Conservation (phyloP, 1,140 invertebrate genomes). For the Penaeus vannamei region DNA sequence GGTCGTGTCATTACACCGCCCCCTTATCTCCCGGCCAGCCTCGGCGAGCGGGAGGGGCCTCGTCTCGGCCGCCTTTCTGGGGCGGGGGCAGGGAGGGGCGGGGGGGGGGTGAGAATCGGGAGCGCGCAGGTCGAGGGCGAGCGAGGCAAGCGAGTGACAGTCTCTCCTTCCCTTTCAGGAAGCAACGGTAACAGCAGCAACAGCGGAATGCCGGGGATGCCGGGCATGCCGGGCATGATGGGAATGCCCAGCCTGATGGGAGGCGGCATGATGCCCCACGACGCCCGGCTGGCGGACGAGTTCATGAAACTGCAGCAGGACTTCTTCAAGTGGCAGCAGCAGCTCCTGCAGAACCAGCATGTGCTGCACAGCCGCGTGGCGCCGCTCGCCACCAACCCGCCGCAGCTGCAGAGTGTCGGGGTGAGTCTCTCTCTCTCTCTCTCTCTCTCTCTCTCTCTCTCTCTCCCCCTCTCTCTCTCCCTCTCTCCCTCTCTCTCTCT, state of each 20-base stretch:
- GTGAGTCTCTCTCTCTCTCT: constrained; percentile 10
- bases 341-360: constrained; percentile 68
- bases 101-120: not conserved
- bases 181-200: not conserved
- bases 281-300: constrained; percentile 59
- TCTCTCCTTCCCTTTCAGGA: too few relatives aligned
- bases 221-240: constrained; percentile 43
- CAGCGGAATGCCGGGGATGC: constrained; percentile 47
- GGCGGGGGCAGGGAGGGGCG: not conserved
- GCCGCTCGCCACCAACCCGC: constrained; percentile 59
- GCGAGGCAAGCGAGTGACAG: too few relatives aligned
- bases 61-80: too few relatives aligned
- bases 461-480: too few relatives aligned
- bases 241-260: constrained; percentile 23
- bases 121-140: not conserved
- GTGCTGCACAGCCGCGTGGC: constrained; percentile 67
- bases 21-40: too few relatives aligned
- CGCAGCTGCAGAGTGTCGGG: constrained; percentile 59
- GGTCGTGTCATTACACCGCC: too few relatives aligned
- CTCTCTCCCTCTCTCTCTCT: too few relatives aligned
- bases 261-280: constrained; percentile 4
- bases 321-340: constrained; percentile 68
- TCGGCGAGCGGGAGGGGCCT: too few relatives aligned
- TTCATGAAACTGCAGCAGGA: constrained; percentile 67
- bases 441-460: too few relatives aligned